Evolutionary conservation across 2,113 vertebrate species (phyloP), one percentile per base, ranked within the genome.

Genomic region (Elaphurus davidianus): DNA sequence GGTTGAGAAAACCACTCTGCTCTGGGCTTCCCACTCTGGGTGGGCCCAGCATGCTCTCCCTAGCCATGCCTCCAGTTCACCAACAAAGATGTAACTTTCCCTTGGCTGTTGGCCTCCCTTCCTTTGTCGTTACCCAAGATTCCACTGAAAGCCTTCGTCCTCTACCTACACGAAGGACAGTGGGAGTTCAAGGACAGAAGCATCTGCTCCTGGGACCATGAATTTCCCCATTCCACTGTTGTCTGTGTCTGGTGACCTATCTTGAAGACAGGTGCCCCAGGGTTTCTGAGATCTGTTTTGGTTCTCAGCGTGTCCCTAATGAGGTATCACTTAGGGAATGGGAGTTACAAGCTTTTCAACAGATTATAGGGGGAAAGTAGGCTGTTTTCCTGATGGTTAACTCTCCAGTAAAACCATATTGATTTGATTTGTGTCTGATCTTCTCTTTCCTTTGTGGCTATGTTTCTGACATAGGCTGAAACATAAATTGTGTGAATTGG

Each of bases 401-500:
- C 52, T 36, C 16, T 50, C 54, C 88, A 97, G 7, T 97, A 97
- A 97, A 95, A 95, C 60, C 45, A 27, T n/a, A 54, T n/a, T 91
- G 96, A 55, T 90, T 30, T 23, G 84, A 90, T 95, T 79, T 74
- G 52, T 40, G 13, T 91, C 96, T 64, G 78, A 67, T 64, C 87
- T 82, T 67, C 60, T 50, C 45, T 94, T 95, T 94, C 82, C 45
- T 90, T 25, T 79, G 91, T 40, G 83, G 50, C 55, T 79, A 81
- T 55, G 89, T 96, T 94, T 97, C 93, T 97, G 60, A 84, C 93
- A 96, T 91, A 95, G n/a, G 23, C 50, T 36, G 45, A 89, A 93
- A 76, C 40, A 21, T 57, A 52, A 50, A 55, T 43, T 78, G 47
- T 13, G 1, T 52, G 92, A 94, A 67, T 11, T 87, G 74, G 50